Evolutionary conservation across 1,140 invertebrate species (phyloP), one percentile per base, ranked within the genome.

Genomic region (Drosophila mayri): DNA sequence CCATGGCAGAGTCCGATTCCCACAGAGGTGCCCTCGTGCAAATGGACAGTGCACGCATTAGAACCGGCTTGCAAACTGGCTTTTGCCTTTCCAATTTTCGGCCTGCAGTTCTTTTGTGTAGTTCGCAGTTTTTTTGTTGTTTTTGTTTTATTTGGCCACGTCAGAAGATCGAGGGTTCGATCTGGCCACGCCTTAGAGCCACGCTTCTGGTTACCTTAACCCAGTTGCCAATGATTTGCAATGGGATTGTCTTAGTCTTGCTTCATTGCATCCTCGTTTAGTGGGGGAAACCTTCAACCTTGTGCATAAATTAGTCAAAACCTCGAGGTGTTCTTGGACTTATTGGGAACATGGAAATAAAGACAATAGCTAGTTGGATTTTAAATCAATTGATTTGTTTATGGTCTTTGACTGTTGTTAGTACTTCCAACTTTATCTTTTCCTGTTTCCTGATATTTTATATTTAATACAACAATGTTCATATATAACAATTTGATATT

Each of bases 51-150:
- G 72, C 73, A 85, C 81, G 81, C 81, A 87, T 80, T 88, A 88
- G 85, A 88, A 88, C 83, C 84, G 79, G 83, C 79, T 87, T 55
- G 50, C 44, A 57, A 79, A 76, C 65, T 77, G 73, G 68, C 65
- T 84, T 76, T 80, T 77, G 80, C 85, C 84, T 88, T 88, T 88
- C 85, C 76, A 88, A 74, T 85, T 85, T 83, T 63, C 28, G 67
- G 81, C 30, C 16, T 66, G 79, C 70, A 81, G 55, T 72, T 72
- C 55, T 64, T 41, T 76, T 59, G 62, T 38, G 44, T 58, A 28
- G 14, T 50, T 71, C 37, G 47, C 11, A 32, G 16, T 49, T 52
- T 3, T 38, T 37, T 59, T 59, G 2, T 3, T 14, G 22, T 46
- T 14, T 14, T 7, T 22, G 22, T n/a, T n/a, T n/a, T n/a, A n/a